Evolutionary conservation across 2,888 invertebrate species (phyloP), one percentile per base, ranked within the genome.

Genomic region (Spodoptera picta): DNA sequence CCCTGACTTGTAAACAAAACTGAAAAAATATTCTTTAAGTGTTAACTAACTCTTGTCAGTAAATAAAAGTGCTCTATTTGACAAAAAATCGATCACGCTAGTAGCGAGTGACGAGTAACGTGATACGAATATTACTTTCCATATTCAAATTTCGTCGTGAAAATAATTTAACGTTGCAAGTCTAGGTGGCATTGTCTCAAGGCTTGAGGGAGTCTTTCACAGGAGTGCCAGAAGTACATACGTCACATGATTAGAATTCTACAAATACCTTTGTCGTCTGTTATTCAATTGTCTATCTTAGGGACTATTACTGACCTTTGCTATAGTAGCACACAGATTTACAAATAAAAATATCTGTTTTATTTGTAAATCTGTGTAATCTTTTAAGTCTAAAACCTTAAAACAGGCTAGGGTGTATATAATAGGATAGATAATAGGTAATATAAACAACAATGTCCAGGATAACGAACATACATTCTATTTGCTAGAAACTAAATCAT

Each of bases 241-340:
- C n/a, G 44, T 61, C 63, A 44, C 80, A 80, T 82, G 81, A 80
- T 77, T 69, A 46, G 82, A 83, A 83, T 83, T 70, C 62, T 31
- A 52, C 24, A 48, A 60, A 45, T 43, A 53, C n/a, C 44, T 31
- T 41, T 42, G 24, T 51, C 45, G 27, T 23, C 63, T 31, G 27
- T 47, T 69, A 63, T 71, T 66, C 67, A 59, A 80, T 70, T 68
- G 43, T 61, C 47, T 45, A 23, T 14, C 47, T 56, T 41, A n/a
- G 47, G 56, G 57, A 65, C 55, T 70, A 58, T 65, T 58, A 73
- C 58, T 62, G 72, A 61, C 50, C 56, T 14, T 60, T 50, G 14
- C 42, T 46, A 49, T 11, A 57, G 3, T 53, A 36, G 36, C 27
- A 47, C 3, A 53, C 4, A 41, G 7, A n/a, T n/a, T n/a, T n/a